These are phyloP conservation scores for Elephas maximus DNA, from an alignment of 2,113 vertebrate genomes.

Conservation along the genomic window DNA sequence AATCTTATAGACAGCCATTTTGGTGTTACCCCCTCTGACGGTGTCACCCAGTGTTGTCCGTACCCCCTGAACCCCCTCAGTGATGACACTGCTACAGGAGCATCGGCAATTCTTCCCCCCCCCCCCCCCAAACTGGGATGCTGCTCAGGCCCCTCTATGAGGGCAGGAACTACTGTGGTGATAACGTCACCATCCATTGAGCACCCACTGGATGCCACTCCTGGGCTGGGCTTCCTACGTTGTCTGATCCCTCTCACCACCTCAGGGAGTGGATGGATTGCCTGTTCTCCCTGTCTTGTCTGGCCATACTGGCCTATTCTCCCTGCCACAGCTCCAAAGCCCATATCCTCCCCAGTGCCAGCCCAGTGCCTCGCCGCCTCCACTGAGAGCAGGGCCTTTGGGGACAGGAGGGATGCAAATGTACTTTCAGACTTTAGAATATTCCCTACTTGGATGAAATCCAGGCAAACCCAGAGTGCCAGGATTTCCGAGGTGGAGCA, in stretches of 20 bases:
- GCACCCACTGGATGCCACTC: neutral
- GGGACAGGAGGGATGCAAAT: neutral
- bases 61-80: no score
- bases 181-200: neutral
- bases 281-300: neutral
- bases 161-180: accelerated
- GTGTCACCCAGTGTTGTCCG: no score
- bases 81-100: no score
- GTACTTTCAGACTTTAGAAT: accelerated
- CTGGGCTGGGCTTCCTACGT: neutral
- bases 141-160: accelerated
- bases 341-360: neutral
- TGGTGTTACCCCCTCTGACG: no score
- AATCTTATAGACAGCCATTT: no score
- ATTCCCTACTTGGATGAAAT: neutral
- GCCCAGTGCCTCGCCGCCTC: neutral
- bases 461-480: no score
- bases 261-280: neutral
- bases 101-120: no score
- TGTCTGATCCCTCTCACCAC: neutral
- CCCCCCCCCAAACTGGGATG: neutral
- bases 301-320: neutral
- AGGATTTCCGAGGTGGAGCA: neutral
- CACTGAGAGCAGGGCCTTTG: accelerated
- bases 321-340: neutral